Evolutionary conservation across 2,797 vertebrate species (phyloP), one percentile per base, ranked within the genome.

Genomic region (Potorous gilbertii): DNA sequence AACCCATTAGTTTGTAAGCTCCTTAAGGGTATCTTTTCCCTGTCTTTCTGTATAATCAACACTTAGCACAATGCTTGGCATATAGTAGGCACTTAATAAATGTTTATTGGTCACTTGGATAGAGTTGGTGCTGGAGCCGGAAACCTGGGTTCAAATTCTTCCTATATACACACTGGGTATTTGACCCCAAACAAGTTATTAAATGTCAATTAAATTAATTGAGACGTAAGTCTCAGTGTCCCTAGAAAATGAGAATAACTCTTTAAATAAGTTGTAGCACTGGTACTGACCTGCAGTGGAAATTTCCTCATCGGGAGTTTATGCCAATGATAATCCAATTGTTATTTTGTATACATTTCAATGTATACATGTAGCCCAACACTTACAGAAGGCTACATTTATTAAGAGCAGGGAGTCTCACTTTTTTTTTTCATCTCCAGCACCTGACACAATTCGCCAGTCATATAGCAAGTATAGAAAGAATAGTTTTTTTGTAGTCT

Each of bases 141-240:
- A 52, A 21, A 4, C 56, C 54, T 90, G 34, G 24, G 56, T 55
- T 96, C 62, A 29, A 93, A 31, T 4, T 0, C 3, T n/a, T 94
- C 31, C 94, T 90, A 31, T 50, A 56, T 52, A 91, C 56, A 95
- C 56, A 95, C 28, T 40, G 90, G 54, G 16, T 92, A 24, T 90
- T 54, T 55, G 89, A 92, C 34, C 52, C 34, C n/a, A 74, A 6
- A 24, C 34, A 90, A 92, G 5, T 90, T 91, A 92, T 24, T 74
- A 91, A 24, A 94, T 52, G 27, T 96, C 52, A 52, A 52, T 52
- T 52, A 52, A 6, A 52, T 52, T 52, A 52, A 52, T 52, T 52
- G 52, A 52, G 52, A 52, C 52, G 8, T 0, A 52, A 52, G 52
- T 52, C 55, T 92, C 57, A 5, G 13, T 21, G 34, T 55, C 31